Base-by-base conservation (phyloP, 2,888 invertebrate genomes). In the Hipparchia sbordonii region DNA sequence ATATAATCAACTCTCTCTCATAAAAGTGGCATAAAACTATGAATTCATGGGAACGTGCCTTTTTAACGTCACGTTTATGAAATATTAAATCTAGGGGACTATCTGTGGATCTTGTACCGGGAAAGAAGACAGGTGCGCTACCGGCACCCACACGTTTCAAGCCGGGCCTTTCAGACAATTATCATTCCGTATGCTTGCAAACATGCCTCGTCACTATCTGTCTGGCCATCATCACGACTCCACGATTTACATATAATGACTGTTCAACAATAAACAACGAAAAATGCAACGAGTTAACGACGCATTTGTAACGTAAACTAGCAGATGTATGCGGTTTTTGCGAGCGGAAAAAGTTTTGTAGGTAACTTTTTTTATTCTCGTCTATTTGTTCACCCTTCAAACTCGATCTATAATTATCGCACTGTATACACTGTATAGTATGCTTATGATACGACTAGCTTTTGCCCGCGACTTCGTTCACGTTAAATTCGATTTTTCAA, bases 211-310 rank as follows among this genome's bases (percentile, higher is more conserved):
- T 92, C 92, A 91, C 91, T 92, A 93, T 93, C 93, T 80, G 85
- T 82, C 85, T 82, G 83, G 83, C 88, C 89, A 93, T 93, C 93
- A 90, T 90, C 93, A 93, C 93, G 93, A 93, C 90, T 88, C 80
- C 81, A 85, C 92, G 86, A 93, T 93, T 93, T 93, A 92, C 93
- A 92, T 92, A 92, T 93, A 93, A 93, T 93, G 91, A 92, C 89
- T 91, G 88, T 88, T 88, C 89, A 90, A 92, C 92, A 89, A 90
- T 90, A 92, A 89, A 92, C 91, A 87, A 90, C 87, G 82, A 87
- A 90, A 88, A 87, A 84, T 84, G 82, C 85, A 82, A 83, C 82
- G 82, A 60, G 68, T 59, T 68, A 68, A 84, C 82, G 81, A 80
- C 79, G 82, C 78, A 81, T 84, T 88, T 84, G 83, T 85, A 84